These are phyloP conservation scores for Rugalucina vietnamica DNA, from an alignment of 2,888 invertebrate genomes.

Conservation along the genomic window DNA sequence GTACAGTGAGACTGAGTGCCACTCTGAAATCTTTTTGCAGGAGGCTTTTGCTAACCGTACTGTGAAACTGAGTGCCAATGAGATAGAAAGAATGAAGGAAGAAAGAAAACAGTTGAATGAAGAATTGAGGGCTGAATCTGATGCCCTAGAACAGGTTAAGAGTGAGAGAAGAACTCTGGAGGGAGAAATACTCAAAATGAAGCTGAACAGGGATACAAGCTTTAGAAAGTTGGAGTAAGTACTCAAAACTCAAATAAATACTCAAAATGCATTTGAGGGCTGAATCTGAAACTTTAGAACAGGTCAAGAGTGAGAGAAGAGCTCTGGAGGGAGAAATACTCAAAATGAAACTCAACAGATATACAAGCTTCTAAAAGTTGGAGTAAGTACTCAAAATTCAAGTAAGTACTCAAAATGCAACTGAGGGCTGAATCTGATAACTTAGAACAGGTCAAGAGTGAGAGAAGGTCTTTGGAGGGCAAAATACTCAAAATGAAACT, in stretches of 20 bases:
- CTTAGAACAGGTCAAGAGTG: conserved; percentile 74
- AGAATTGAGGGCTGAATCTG: conserved; percentile 72
- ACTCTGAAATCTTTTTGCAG: conserved; percentile 49
- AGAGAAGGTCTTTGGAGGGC: conserved; percentile 75
- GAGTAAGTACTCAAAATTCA: conserved; percentile 72
- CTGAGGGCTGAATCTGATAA: conserved; percentile 71
- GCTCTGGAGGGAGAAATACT: conserved; percentile 77
- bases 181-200: conserved; percentile 76
- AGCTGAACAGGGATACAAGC: conserved; percentile 74
- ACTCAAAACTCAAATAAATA: conserved; percentile 70
- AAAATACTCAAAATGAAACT: conserved; percentile 78
- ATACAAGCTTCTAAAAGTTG: conserved; percentile 73
- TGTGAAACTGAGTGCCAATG: conserved; percentile 67
- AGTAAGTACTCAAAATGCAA: conserved; percentile 75
- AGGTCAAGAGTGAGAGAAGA: conserved; percentile 73
- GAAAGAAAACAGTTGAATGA: conserved; percentile 75
- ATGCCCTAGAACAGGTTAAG: conserved; percentile 75
- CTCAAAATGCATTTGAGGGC: conserved; percentile 71
- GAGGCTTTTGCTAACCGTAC: conserved; percentile 71
- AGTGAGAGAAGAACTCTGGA: conserved; percentile 75
- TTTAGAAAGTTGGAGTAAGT: conserved; percentile 74
- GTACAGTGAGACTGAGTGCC: conserved; percentile 59
- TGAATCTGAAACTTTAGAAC: conserved; percentile 74
- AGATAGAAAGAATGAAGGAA: conserved; percentile 77
- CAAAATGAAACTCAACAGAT: conserved; percentile 75